Base-by-base conservation (phyloP, 1,140 invertebrate genomes). In the Macrotrachela quadricornifera region DNA sequence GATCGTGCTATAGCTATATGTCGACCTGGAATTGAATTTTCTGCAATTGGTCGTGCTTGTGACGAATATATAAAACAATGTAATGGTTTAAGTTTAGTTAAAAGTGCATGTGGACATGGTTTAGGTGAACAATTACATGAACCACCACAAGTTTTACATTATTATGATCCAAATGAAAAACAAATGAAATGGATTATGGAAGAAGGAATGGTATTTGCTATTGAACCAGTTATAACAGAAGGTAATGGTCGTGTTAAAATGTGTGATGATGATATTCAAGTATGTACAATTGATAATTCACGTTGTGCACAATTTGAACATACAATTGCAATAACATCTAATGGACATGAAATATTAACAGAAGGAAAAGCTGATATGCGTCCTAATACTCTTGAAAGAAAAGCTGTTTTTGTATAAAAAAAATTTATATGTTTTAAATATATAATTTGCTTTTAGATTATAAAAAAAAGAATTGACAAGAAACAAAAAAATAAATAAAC, bases 61-160 rank as follows among this genome's bases (percentile, higher is more conserved):
- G 61, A 57, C 63, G 65, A 57, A 59, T 45, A 54, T n/a, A 49
- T 73, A 57, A 82, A 83, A 14, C 67, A 73, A 51, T 65, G 73
- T 53, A 65, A 75, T 46, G 76, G 77, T 0, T 78, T 78, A 39
- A 72, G 71, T 57, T 77, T 90, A 10, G 70, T 92, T 43, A 80
- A 81, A 12, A 73, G 75, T 40, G 84, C 91, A 64, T 77, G 79
- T 59, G 88, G 88, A 0, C 88, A 95, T 74, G 88, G 88, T 0
- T 90, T 95, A 62, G 86, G 87, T 0, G 68, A 68, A 56, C 85
- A 85, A 64, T 91, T 95, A 64, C 88, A 95, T 71, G 85, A 83
- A 8, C 78, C 80, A 3, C 88, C 88, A 17, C 80, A 87, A 60
- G 84, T 95, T 58, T 79, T 76, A 63, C 85, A 90, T 64, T 65